Evolutionary conservation across 2,888 invertebrate genomes (phyloP).

Genomic region (Campaea margaritaria): DNA sequence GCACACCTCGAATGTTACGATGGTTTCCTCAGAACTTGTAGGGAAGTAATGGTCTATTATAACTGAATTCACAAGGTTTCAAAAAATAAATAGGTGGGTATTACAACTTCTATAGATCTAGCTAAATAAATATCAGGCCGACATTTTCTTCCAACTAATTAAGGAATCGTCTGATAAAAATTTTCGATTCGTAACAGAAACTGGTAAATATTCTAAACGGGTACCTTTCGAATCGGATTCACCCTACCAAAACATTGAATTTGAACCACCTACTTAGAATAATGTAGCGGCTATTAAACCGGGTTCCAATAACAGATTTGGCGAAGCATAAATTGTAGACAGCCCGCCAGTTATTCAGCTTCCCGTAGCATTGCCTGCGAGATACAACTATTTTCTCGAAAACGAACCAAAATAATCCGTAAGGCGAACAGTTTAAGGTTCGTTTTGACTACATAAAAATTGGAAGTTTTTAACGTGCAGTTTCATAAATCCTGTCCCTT

Average conservation of each 20-base stretch:
- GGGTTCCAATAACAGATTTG: slow-evolving; percentile 62
- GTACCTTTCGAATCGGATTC: slow-evolving; percentile 17
- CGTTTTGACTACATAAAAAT: slow-evolving; percentile 25
- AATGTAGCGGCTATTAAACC: slow-evolving; percentile 53
- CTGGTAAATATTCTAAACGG: slow-evolving; percentile 15
- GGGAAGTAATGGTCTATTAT: no score
- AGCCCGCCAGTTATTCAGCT: slow-evolving; percentile 59
- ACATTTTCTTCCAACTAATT: no score
- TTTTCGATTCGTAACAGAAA: no score
- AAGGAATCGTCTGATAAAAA: no score
- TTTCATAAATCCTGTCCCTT: slow-evolving; percentile 60
- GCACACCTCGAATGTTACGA: no score
- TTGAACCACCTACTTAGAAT: slow-evolving; percentile 46
- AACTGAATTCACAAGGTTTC: no score
- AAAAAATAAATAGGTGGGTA: no score
- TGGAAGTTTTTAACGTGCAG: slow-evolving; percentile 56
- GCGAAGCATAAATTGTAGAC: slow-evolving; percentile 61
- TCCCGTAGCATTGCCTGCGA: slow-evolving; percentile 54
- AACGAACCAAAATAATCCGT: slow-evolving; percentile 43
- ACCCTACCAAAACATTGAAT: slow-evolving; percentile 40
- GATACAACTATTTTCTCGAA: slow-evolving; percentile 45
- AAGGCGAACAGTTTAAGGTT: slow-evolving; percentile 36
- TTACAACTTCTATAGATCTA: no score
- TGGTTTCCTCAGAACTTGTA: no score
- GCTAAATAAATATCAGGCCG: no score